Conservation (phyloP, 2,113 vertebrate genomes). For the Ciconia boyciana region DNA sequence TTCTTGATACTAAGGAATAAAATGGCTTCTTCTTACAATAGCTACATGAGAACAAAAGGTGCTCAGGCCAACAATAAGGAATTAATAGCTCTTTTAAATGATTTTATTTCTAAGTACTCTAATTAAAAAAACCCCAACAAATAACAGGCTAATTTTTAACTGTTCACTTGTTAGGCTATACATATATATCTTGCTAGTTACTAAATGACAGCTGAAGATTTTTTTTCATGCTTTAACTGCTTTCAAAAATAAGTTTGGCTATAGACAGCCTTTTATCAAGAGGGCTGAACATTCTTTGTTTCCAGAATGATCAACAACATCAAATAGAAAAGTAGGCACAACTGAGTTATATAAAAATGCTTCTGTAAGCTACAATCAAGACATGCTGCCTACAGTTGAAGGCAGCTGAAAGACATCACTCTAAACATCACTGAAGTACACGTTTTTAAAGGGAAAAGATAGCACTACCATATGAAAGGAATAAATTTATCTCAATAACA, state of each 20-base stretch:
- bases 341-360: not conserved
- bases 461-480: not conserved
- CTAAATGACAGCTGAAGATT: not conserved
- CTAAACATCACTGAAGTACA: not conserved
- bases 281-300: not conserved
- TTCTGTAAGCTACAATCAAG: not conserved
- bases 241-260: not conserved
- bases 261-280: not conserved
- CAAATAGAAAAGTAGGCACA: not conserved
- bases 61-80: not conserved
- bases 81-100: not conserved
- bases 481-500: conserved; percentile 64
- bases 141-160: not conserved
- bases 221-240: not conserved
- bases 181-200: not conserved
- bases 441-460: not conserved
- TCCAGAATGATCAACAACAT: not conserved
- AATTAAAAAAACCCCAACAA: not conserved
- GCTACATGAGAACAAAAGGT: not conserved
- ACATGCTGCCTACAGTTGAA: not conserved
- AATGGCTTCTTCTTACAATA: not conserved
- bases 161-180: not conserved
- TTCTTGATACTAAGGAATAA: not conserved
- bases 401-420: not conserved
- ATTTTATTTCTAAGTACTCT: not conserved